Conservation (phyloP, 2,797 vertebrate species). For the Hapalemur alaotrensis region DNA sequence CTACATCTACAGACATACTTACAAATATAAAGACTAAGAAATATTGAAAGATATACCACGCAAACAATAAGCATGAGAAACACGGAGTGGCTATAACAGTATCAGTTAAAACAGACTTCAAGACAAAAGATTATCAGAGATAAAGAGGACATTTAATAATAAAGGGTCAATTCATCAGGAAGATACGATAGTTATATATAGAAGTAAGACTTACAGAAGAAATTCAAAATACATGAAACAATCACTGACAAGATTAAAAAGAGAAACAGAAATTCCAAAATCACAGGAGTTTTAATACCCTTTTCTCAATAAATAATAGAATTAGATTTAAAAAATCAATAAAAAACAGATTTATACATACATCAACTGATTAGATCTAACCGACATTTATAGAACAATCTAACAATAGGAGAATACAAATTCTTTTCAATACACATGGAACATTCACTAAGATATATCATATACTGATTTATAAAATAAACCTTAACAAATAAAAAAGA, state of each 20-base stretch:
- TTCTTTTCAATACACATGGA: not conserved
- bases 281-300: not conserved
- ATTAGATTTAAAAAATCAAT: not conserved
- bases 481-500: not conserved
- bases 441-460: not conserved
- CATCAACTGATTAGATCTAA: not conserved
- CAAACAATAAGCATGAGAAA: not conserved
- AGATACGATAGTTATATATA: not conserved
- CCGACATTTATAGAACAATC: not conserved
- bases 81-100: not conserved
- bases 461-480: not conserved
- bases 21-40: not conserved
- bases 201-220: not conserved
- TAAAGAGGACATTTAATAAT: not conserved
- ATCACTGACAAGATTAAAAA: not conserved
- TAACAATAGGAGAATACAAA: not conserved
- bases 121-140: not conserved
- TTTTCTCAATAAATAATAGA: not conserved
- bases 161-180: not conserved
- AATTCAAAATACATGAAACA: not conserved
- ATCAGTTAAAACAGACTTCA: not conserved
- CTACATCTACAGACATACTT: not conserved
- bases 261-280: not conserved
- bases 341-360: not conserved
- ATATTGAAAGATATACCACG: not conserved